Evolutionary conservation across 53 echinoderm and acorn worm species (phyloP).

Genomic region (Temnopleurus reevesii): DNA sequence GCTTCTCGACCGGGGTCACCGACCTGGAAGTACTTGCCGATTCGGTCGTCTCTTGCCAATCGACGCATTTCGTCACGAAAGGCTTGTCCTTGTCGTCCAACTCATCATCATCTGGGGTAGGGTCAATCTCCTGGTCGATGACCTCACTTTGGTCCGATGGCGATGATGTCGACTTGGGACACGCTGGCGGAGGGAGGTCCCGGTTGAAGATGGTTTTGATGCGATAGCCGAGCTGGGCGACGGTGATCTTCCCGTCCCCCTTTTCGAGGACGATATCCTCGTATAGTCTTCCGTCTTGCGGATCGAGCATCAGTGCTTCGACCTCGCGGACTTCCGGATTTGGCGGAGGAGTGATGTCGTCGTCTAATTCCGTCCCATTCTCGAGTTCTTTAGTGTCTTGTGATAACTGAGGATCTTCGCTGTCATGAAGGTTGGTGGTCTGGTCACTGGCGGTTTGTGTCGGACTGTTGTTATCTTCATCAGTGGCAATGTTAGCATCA

Average conservation of each 20-base stretch:
- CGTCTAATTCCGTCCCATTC: not conserved
- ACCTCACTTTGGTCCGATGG: not conserved
- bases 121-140: not conserved
- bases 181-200: not conserved
- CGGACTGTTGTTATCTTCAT: not conserved
- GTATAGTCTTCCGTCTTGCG: constrained; percentile 3
- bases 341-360: not conserved
- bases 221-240: constrained; percentile 32
- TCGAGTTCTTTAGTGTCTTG: not conserved
- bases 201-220: constrained; percentile 39
- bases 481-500: not conserved
- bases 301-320: constrained; percentile 22
- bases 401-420: not conserved
- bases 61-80: constrained; percentile 64
- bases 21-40: constrained; percentile 21
- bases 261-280: constrained; percentile 21
- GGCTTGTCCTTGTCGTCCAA: constrained; percentile 5
- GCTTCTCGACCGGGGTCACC: constrained; percentile 4
- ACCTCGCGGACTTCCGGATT: not conserved
- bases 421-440: not conserved
- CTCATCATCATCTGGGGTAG: not conserved
- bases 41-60: constrained; percentile 59
- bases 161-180: not conserved
- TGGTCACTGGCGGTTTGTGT: not conserved
- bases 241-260: constrained; percentile 21